phyloP scores from a whole-genome alignment of 2,797 vertebrate genomes.

The Mionectes olivaceus region DNA sequence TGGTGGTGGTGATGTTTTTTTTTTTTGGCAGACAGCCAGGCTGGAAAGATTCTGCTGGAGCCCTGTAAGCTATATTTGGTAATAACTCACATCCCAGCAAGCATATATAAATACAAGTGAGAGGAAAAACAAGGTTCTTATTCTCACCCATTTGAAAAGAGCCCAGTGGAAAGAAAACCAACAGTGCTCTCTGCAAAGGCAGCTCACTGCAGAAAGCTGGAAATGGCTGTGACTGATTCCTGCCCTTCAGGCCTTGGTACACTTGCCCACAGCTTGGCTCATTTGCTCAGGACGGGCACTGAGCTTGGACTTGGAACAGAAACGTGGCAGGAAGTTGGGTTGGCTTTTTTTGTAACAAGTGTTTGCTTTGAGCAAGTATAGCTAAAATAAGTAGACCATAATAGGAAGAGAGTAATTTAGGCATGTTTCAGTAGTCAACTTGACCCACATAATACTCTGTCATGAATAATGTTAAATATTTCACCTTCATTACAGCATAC shows the following conservation, averaged over 20 bases:
- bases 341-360: not conserved
- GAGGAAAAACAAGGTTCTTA: conserved; percentile 22
- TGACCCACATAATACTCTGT: not conserved
- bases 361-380: not conserved
- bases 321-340: not conserved
- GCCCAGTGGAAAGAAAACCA: not conserved
- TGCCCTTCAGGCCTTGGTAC: not conserved
- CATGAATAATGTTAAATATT: not conserved
- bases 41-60: conserved; percentile 9
- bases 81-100: not conserved
- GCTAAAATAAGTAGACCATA: not conserved
- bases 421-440: not conserved
- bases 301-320: not conserved
- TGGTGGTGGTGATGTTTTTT: not conserved
- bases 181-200: not conserved
- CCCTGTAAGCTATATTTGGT: not conserved
- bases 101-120: not conserved
- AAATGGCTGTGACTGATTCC: not conserved
- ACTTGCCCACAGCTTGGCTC: not conserved
- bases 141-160: not conserved
- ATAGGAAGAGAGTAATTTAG: not conserved
- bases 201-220: not conserved
- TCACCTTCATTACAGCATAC: not conserved
- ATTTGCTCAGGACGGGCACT: not conserved
- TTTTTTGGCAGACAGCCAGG: not conserved